phyloP scores from a whole-genome alignment of 1,140 invertebrate genomes.

The Schlechtendalia chinensis region DNA sequence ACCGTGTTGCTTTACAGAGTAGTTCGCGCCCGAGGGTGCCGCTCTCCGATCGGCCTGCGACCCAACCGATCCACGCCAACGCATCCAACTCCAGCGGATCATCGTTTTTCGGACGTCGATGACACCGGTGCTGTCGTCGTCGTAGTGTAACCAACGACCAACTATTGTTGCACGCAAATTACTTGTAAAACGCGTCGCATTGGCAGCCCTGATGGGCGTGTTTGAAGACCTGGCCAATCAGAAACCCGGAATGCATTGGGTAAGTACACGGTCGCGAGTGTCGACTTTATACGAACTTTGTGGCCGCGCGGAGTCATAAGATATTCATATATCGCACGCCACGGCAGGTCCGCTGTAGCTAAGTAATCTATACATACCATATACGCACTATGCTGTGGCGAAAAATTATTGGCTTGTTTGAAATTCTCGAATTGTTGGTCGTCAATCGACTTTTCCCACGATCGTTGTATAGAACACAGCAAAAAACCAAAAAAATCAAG shows the following conservation, averaged over 20 bases:
- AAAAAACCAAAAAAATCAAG: too few species aligned
- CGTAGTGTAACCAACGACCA: background rate
- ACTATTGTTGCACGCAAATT: background rate
- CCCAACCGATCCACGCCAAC: background rate
- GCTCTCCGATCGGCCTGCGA: background rate
- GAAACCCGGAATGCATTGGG: conserved; percentile 63
- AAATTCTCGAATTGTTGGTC: too few species aligned
- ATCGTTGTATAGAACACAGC: too few species aligned
- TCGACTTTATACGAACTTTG: too few species aligned
- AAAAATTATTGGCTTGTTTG: too few species aligned
- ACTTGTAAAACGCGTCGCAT: conserved; percentile 23
- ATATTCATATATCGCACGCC: too few species aligned
- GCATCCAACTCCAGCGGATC: background rate
- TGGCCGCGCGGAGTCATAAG: too few species aligned
- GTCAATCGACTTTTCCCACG: too few species aligned
- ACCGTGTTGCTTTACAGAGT: conserved; percentile 21
- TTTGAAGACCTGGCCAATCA: conserved; percentile 62
- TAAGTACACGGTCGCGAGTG: conserved; percentile 54
- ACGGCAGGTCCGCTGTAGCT: too few species aligned
- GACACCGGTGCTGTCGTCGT: background rate
- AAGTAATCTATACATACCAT: too few species aligned
- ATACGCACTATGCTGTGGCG: too few species aligned
- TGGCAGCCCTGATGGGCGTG: conserved; percentile 60
- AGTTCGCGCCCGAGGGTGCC: background rate
- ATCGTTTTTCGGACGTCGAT: background rate